Evolutionary conservation across 2,797 vertebrate species (phyloP), one percentile per base, ranked within the genome.

Genomic region (Sebastiscus tertius): DNA sequence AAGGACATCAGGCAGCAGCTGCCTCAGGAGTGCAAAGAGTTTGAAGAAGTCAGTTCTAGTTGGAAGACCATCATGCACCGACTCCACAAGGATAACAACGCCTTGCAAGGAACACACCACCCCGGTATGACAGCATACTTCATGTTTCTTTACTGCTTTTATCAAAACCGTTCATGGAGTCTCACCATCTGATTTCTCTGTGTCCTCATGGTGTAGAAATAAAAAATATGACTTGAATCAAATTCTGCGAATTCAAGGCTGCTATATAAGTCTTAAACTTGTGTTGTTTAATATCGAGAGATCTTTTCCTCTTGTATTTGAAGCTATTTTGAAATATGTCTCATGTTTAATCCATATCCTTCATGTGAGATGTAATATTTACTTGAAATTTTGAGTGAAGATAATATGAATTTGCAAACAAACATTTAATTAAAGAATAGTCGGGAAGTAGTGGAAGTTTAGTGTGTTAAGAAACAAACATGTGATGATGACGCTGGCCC

Each of bases 1-100:
- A 97, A 97, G 65, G 97, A 98, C 90, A 97, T 98, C 85, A 94
- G 96, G 33, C 96, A 96, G 84, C 97, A 97, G 89, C 93, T 98
- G 63, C 96, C 97, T 52, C 81, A 64, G 2, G 97, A 97, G 82
- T 97, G 96, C 2, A 82, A 92, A 18, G 92, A 96, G 62, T 98
- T 98, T 73, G 95, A 97, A 83, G 90, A 87, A 0, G 82, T 97
- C 69, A 97, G 97, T 77, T 68, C 20, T 62, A 96, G 75, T 89
- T 98, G 97, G 97, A 97, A 97, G 87, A 61, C 58, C 22, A 93
- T 97, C 80, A 97, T 97, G 97, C 89, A 89, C 11, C 89, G 85
- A 29, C 92, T 98, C 42, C 80, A 81, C 83, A 88, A 94, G 73
- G 92, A 97, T 79, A 95, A 80, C 76, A 98, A 96, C 0, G 96